Base-by-base conservation (phyloP, 1,140 invertebrate species). In the Caenorhabditis brenneri region DNA sequence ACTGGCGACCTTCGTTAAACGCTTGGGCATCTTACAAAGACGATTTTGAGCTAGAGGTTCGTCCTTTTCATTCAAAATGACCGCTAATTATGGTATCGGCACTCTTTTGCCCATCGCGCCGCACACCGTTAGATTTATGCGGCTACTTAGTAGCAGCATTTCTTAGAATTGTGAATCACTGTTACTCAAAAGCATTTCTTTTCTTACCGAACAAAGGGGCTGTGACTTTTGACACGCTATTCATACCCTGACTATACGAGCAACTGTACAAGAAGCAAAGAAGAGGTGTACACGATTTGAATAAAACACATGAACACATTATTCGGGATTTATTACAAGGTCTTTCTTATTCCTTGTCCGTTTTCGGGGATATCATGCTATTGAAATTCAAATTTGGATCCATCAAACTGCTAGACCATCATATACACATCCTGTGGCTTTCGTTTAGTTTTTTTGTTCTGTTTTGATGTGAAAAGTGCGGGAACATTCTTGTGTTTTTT, bases 21-120 rank as follows among this genome's bases (percentile, higher is more conserved):
- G 94, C 94, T 88, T 96, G 95, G 95, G 92, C 93, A 79, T 93
- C 95, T 51, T 96, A 95, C 93, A 94, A 93, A 88, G 94, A 94
- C 91, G 92, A 93, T 22, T 93, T 33, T 36, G 88, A 89, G 81
- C 93, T 94, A 90, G 94, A 95, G 93, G 95, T 95, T 91, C 92
- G 93, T 85, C 53, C 53, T 55, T 58, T 53, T 81, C 53, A 81
- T 42, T 74, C 65, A 74, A n/a, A 74, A 74, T 74, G 65, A 42
- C 65, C 65, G 65, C 55, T 80, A 60, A 60, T 53, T 60, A 53
- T 80, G 33, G 79, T 53, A 80, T 55, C 79, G 79, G 79, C 49
- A 51, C 49, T 36, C 33, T 80, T 55, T 80, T 12, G 36, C 7
- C 2, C 27, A n/a, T 29, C 24, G 29, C 7, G 10, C 49, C 53